Evolutionary conservation across 2,113 vertebrate genomes (phyloP).

Genomic region (Oophaga pumilio): DNA sequence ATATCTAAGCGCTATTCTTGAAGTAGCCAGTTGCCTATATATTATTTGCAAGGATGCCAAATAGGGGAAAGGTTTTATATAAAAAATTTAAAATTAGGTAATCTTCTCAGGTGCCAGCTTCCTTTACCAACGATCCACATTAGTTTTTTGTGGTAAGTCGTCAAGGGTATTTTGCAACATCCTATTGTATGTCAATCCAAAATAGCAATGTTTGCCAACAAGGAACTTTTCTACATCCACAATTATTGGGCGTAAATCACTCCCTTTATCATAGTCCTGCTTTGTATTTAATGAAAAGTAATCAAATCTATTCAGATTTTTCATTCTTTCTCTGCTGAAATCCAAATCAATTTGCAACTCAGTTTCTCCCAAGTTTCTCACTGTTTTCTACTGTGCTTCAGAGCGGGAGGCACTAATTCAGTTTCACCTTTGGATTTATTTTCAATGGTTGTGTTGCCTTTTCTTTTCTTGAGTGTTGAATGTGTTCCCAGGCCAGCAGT

Average conservation of each 20-base stretch:
- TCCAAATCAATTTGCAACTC: background rate
- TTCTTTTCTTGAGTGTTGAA: background rate
- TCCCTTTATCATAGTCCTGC: background rate
- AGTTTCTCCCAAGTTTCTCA: background rate
- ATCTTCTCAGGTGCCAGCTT: no score
- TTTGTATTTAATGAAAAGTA: background rate
- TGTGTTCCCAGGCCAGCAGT: background rate
- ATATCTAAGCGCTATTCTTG: no score
- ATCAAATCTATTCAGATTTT: background rate
- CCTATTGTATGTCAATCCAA: no score
- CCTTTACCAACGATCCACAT: no score
- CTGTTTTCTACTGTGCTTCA: slow-evolving; percentile 3
- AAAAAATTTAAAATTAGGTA: no score
- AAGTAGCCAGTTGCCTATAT: no score
- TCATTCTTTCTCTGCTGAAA: slow-evolving; percentile 3
- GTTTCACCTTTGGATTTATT: slow-evolving; percentile 37
- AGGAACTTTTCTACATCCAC: no score
- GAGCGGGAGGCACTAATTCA: background rate
- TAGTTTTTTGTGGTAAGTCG: no score
- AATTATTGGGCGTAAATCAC: background rate
- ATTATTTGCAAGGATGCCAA: no score
- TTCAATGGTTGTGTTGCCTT: background rate
- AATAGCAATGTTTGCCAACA: no score
- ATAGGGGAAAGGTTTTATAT: no score
- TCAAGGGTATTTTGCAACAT: no score